These are phyloP conservation scores for Cynocephalus volans DNA, from an alignment of 2,113 vertebrate genomes.

Conservation along the genomic window DNA sequence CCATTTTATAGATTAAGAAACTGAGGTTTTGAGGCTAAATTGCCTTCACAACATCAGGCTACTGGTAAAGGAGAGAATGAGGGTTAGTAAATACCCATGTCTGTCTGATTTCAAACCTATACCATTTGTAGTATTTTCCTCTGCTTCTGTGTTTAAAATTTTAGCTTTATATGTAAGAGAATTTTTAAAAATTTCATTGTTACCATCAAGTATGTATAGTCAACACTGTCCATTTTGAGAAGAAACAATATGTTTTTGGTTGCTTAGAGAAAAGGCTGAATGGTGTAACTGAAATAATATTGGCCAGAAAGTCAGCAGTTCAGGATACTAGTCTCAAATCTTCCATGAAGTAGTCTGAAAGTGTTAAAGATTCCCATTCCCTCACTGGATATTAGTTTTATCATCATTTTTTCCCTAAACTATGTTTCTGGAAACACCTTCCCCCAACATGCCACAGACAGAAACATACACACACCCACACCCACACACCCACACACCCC, in stretches of 20 bases:
- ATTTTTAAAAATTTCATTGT: background rate
- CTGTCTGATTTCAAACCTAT: background rate
- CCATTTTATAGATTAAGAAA: background rate
- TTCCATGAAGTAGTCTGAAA: background rate
- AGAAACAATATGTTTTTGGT: background rate
- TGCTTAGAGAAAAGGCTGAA: background rate
- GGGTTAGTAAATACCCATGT: background rate
- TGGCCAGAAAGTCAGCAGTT: background rate
- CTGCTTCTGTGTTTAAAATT: background rate
- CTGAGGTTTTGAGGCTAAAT: background rate
- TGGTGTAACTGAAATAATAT: constrained; percentile 16
- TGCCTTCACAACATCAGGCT: background rate
- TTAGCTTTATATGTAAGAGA: background rate
- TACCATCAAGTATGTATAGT: background rate
- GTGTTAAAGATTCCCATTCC: background rate
- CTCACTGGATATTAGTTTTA: background rate
- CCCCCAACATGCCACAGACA: background rate
- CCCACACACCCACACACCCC: too few relatives aligned
- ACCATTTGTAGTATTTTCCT: background rate
- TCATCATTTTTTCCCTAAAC: background rate
- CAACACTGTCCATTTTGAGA: background rate
- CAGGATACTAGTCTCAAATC: background rate
- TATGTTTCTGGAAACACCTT: background rate
- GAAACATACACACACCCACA: background rate
- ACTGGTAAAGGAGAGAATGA: background rate